These are phyloP conservation scores for Solen grandis DNA, from an alignment of 1,140 invertebrate genomes.

Conservation along the genomic window DNA sequence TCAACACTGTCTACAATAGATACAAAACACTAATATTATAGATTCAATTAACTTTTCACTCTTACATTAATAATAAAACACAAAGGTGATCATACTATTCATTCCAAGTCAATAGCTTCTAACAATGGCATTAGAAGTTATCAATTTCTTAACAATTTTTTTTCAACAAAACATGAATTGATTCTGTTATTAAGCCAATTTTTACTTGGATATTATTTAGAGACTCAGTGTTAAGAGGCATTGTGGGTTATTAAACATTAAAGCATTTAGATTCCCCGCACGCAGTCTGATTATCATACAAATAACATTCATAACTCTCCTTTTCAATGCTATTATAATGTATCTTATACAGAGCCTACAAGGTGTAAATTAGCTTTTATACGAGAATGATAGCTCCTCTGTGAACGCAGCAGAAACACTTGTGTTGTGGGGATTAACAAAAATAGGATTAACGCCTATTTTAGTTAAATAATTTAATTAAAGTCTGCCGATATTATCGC, in stretches of 20 bases:
- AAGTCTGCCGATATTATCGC: too few species aligned
- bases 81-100: slow-evolving; percentile 28
- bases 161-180: slow-evolving; percentile 52
- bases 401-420: too few species aligned
- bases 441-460: too few species aligned
- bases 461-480: too few species aligned
- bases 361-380: too few species aligned
- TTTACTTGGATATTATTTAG: slow-evolving; percentile 47
- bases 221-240: slow-evolving; percentile 25
- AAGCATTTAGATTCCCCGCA: slow-evolving; percentile 45
- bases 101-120: slow-evolving; percentile 50
- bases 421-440: too few species aligned
- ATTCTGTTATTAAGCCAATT: slow-evolving; percentile 56
- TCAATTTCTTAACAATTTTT: slow-evolving; percentile 23
- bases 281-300: slow-evolving; percentile 42
- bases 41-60: slow-evolving; percentile 44
- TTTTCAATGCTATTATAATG: too few species aligned
- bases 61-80: slow-evolving; percentile 17
- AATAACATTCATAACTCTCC: slow-evolving; percentile 47
- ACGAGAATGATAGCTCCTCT: too few species aligned
- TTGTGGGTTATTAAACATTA: slow-evolving; percentile 30
- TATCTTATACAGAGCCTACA: too few species aligned
- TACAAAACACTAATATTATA: too few species aligned
- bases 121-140: slow-evolving; percentile 51
- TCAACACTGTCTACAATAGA: too few species aligned